Base-by-base conservation (phyloP, 1,140 invertebrate genomes). In the Polypedilum vanderplanki region DNA sequence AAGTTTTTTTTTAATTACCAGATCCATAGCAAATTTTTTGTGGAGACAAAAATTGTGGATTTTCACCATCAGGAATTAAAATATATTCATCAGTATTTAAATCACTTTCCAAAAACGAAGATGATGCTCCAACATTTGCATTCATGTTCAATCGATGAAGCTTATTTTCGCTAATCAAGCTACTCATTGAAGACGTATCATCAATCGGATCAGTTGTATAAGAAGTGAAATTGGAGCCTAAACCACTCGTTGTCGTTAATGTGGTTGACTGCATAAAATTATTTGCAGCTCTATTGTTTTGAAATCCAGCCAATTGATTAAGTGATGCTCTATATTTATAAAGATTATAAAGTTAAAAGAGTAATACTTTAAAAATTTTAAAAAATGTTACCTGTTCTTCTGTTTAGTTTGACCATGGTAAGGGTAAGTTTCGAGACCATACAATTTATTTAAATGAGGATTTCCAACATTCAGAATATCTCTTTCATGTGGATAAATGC, bases 401-500 rank as follows among this genome's bases (percentile, higher is more conserved):
- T 94, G 92, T 76, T 88, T 85, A 7, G 89, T 88, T 15, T 91
- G 92, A 7, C 94, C 94, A 83, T 97, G 94, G 84, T 96, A 97
- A 1, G 95, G 94, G 84, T 96, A 97, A 1, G 95, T 97, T 82
- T 95, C 93, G 81, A 95, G 93, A 74, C 88, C 88, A 83, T 91
- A 93, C 87, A 75, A 82, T 82, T 64, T 85, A 86, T 18, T 80
- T 75, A 3, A 85, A 84, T 7, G 83, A 85, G 78, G 88, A 87
- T 79, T 90, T 87, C 77, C 88, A 89, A 77, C 87, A 70, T 70
- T 70, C 20, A 70, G 7, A 85, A 76, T 79, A 79, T 73, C 83
- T 82, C 75, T 74, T 76, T 76, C 75, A 75, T 82, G n/a, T 79
- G 80, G 75, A 80, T 81, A n/a, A 81, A 33, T 0, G 80, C 80